These are phyloP conservation scores for Cynoglossus semilaevis DNA, from an alignment of 2,113 vertebrate genomes.

Conservation along the genomic window DNA sequence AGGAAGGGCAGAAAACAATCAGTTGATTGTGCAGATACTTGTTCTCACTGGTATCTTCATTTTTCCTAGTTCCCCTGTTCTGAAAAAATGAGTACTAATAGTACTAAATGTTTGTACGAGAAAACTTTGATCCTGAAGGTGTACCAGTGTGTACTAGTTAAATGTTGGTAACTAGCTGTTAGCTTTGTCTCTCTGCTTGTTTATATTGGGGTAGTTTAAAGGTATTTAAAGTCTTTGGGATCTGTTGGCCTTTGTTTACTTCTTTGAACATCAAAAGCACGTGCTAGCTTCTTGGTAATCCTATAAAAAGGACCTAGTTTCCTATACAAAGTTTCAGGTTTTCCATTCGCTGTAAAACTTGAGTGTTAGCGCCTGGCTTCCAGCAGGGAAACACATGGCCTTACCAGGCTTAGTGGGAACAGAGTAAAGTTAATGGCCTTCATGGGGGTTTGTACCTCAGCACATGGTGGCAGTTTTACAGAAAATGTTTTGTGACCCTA, in stretches of 20 bases:
- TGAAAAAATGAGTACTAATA: no score
- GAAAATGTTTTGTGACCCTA: no score
- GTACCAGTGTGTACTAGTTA: no score
- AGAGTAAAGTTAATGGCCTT: constrained; percentile 2
- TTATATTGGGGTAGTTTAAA: constrained; percentile 4
- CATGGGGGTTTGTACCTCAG: no score
- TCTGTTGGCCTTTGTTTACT: constrained; percentile 38
- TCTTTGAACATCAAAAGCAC: constrained; percentile 39
- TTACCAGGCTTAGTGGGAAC: constrained; percentile 9
- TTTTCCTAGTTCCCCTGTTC: not conserved
- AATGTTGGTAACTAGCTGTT: not conserved
- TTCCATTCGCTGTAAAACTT: constrained; percentile 49
- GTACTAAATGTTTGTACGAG: no score
- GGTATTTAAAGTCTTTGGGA: constrained; percentile 15
- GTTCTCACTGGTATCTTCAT: not conserved
- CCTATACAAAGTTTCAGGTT: constrained; percentile 54
- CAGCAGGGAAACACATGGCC: constrained; percentile 44
- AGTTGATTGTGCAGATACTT: not conserved
- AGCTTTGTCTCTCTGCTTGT: constrained; percentile 7
- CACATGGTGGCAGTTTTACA: no score
- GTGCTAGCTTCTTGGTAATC: constrained; percentile 39
- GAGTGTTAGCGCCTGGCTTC: constrained; percentile 20
- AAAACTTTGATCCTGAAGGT: no score
- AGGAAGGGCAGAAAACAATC: not conserved
- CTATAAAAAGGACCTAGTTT: constrained; percentile 58